These are phyloP conservation scores for Oxystoma pomonae DNA, from an alignment of 2,888 invertebrate genomes.

Conservation along the genomic window DNA sequence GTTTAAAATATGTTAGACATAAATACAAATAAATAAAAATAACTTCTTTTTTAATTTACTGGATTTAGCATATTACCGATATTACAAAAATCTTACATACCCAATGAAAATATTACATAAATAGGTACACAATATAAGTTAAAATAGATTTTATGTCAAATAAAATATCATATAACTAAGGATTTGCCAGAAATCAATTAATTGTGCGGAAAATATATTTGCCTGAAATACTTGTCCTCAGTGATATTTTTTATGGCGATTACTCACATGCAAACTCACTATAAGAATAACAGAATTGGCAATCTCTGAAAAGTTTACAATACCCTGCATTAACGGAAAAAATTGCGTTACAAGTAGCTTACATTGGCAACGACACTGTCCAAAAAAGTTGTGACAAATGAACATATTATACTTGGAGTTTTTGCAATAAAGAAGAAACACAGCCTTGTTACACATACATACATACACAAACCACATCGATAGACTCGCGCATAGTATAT, in stretches of 20 bases:
- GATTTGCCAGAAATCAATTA: no score
- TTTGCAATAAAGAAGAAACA: slow-evolving; percentile 41
- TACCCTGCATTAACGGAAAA: slow-evolving; percentile 8
- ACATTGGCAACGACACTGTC: slow-evolving; percentile 23
- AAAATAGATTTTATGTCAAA: background rate
- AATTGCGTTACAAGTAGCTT: slow-evolving; percentile 21
- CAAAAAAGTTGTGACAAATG: slow-evolving; percentile 25
- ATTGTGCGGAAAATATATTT: no score
- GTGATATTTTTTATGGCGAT: no score
- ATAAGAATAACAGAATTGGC: background rate
- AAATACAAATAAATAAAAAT: background rate
- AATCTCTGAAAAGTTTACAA: background rate
- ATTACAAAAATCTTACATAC: background rate
- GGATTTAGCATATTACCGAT: background rate
- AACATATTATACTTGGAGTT: slow-evolving; percentile 33
- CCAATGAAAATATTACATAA: background rate
- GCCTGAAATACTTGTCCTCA: no score
- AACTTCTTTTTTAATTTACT: background rate
- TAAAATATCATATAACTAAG: no score
- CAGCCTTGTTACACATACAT: slow-evolving; percentile 48
- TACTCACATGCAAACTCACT: no score
- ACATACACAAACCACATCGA: slow-evolving; percentile 47
- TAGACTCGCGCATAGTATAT: slow-evolving; percentile 47
- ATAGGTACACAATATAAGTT: background rate
- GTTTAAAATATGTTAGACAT: background rate